Conservation (phyloP, 2,797 vertebrate species). For the Cossypha niveicapilla region DNA sequence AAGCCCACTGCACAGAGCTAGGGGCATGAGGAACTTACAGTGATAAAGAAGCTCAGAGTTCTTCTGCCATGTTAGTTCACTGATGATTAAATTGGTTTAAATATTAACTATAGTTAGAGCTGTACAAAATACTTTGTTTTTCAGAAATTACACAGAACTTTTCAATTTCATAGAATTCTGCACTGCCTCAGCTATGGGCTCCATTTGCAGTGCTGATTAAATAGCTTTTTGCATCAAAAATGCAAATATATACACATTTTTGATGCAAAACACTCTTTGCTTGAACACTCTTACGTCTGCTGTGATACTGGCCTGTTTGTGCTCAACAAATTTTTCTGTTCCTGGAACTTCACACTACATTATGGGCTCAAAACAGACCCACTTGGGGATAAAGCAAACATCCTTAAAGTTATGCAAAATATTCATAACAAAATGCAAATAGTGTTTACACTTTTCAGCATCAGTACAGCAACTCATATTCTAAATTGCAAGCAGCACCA, state of each 20-base stretch:
- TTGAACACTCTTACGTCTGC: neutral
- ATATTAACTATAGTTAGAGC: constrained; percentile 2
- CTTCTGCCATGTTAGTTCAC: neutral
- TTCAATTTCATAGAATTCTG: constrained; percentile 49
- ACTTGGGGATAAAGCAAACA: constrained; percentile 52
- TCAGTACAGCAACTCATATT: neutral
- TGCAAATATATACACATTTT: constrained; percentile 29
- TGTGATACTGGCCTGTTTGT: constrained; percentile 26
- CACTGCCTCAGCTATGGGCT: neutral
- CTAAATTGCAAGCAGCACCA: constrained; percentile 1
- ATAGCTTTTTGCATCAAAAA: constrained; percentile 51
- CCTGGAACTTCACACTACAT: constrained; percentile 57
- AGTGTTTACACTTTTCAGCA: constrained; percentile 30
- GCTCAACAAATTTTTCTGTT: constrained; percentile 30
- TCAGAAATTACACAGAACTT: constrained; percentile 29
- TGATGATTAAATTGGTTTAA: neutral
- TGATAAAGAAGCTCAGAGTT: neutral
- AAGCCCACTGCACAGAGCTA: neutral
- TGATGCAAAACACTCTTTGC: constrained; percentile 29
- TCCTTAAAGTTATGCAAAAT: constrained; percentile 60
- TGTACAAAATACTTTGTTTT: constrained; percentile 16
- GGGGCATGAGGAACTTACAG: neutral
- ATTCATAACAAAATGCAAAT: constrained; percentile 66
- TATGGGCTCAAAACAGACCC: constrained; percentile 41
- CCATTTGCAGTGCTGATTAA: constrained; percentile 31